These are phyloP conservation scores for Petrocephalus schoutedeni DNA, from an alignment of 2,797 vertebrate species.

Conservation along the genomic window DNA sequence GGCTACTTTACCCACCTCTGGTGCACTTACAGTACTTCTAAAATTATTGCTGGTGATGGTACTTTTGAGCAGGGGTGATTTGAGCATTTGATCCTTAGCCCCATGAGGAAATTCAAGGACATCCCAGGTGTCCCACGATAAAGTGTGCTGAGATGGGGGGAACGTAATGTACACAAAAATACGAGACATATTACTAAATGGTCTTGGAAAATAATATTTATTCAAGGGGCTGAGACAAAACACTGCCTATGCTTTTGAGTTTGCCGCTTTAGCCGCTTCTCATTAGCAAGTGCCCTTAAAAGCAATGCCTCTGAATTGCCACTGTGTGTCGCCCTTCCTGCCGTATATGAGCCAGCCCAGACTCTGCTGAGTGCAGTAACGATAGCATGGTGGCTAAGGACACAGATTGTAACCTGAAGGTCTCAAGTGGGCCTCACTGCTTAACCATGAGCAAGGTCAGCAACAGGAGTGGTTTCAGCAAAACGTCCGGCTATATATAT, in stretches of 20 bases:
- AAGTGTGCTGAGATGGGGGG: background rate
- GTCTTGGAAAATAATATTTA: background rate
- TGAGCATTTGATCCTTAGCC: background rate
- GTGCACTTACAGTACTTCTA: background rate
- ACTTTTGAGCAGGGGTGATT: background rate
- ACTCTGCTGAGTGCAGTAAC: background rate
- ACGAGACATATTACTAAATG: background rate
- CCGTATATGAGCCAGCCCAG: background rate
- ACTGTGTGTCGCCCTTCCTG: background rate
- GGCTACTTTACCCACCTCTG: background rate
- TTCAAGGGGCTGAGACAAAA: background rate
- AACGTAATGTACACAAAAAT: background rate
- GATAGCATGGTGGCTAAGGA: background rate
- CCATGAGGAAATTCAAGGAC: background rate
- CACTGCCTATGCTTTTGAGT: background rate
- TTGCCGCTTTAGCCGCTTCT: background rate
- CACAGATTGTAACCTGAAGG: background rate
- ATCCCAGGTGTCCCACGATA: background rate
- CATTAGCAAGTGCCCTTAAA: background rate
- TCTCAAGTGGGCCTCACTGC: background rate
- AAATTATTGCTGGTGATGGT: background rate
- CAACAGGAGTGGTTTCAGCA: background rate
- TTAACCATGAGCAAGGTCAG: background rate
- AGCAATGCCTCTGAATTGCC: background rate
- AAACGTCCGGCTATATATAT: background rate